Conservation (phyloP, 2,113 vertebrate genomes). For the Notothenia coriiceps region DNA sequence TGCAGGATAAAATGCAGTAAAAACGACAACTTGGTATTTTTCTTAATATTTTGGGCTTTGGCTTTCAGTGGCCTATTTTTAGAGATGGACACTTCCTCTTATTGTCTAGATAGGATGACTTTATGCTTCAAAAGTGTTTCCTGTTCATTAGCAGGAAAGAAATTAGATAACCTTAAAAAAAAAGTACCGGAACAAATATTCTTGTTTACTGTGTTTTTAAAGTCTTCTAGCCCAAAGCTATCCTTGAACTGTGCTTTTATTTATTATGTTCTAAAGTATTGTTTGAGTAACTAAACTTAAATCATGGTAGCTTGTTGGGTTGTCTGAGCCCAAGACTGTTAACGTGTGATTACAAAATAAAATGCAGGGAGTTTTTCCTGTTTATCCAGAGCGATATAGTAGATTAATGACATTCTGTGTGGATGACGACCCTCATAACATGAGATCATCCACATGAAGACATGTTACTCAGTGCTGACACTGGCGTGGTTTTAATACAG, state of each 20-base stretch:
- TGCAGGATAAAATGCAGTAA: not conserved
- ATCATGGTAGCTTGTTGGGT: not conserved
- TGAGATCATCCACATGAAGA: not conserved
- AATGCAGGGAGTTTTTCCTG: slow-evolving; percentile 60
- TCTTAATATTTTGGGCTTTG: not conserved
- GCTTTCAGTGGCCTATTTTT: not conserved
- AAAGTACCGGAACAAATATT: too few relatives aligned
- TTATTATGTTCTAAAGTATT: not conserved
- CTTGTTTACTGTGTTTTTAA: not conserved
- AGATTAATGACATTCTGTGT: slow-evolving; percentile 5
- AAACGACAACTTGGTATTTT: not conserved
- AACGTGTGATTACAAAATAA: slow-evolving; percentile 13
- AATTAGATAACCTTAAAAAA: not conserved
- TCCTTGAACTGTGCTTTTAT: not conserved
- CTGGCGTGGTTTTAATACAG: not conserved
- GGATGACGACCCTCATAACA: not conserved
- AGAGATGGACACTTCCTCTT: slow-evolving; percentile 4
- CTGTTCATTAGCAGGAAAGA: not conserved
- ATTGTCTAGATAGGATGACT: not conserved
- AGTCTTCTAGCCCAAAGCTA: not conserved
- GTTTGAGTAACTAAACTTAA: not conserved
- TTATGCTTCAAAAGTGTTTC: not conserved
- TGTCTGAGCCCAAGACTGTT: slow-evolving; percentile 4
- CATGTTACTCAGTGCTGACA: not conserved
- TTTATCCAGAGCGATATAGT: slow-evolving; percentile 29